A percentile compares a stretch with the other conserved stretches of the same genome.
Conservation (phyloP, 2,113 vertebrate genomes). For the Cyphomyrus plagiostoma region DNA sequence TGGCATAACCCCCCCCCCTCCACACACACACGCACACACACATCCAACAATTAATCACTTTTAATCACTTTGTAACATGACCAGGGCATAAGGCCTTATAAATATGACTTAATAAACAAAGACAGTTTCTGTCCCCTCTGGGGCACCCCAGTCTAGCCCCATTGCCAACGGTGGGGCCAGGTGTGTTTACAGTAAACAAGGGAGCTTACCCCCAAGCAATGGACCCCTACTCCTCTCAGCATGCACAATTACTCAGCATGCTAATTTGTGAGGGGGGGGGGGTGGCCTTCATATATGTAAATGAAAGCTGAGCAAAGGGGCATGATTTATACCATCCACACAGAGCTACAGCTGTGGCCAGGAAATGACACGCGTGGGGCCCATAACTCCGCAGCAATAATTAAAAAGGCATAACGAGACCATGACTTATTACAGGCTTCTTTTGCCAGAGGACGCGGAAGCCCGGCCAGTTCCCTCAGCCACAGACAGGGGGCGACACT, state of each 20-base stretch:
- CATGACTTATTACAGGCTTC: conserved; percentile 61
- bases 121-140: conserved; percentile 38
- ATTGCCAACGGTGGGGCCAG: conserved; percentile 30
- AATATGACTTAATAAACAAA: conserved; percentile 31
- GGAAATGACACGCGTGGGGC: conserved; percentile 53
- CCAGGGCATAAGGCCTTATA: background rate
- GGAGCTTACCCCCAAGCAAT: conserved; percentile 41
- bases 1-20: background rate
- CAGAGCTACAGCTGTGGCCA: conserved; percentile 33
- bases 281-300: conserved; percentile 57
- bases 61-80: background rate
- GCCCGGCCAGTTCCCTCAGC: background rate
- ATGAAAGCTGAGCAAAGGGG: conserved; percentile 60
- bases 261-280: conserved; percentile 52
- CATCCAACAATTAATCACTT: conserved; percentile 3
- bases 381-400: conserved; percentile 60
- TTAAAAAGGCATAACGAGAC: conserved; percentile 65
- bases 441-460: conserved; percentile 30
- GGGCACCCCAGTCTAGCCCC: conserved; percentile 44
- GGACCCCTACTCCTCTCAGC: conserved; percentile 52
- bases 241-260: conserved; percentile 58
- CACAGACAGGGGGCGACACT: background rate
- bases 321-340: conserved; percentile 57
- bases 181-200: conserved; percentile 58
- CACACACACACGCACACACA: too few relatives aligned